These are phyloP conservation scores for Catalaphyllia jardinei DNA, from an alignment of 64 coral and sea anemone species.

Conservation along the genomic window DNA sequence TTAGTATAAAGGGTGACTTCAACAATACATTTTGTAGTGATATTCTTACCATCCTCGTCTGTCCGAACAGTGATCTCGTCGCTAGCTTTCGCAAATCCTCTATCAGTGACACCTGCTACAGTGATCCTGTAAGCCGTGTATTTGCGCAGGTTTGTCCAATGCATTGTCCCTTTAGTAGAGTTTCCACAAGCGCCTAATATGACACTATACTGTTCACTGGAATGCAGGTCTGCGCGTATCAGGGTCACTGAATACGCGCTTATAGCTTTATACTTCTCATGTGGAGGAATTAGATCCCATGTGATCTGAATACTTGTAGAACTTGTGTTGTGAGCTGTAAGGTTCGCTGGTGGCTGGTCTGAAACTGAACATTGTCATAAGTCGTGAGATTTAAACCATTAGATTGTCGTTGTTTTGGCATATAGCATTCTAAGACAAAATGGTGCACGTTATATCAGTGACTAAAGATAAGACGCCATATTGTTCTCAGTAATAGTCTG, in stretches of 20 bases:
- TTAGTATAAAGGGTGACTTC: too few relatives aligned
- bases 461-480: too few relatives aligned
- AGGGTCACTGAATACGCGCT: neutral
- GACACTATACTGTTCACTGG: neutral
- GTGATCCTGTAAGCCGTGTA: constrained; percentile 39
- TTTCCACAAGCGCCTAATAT: neutral
- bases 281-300: constrained; percentile 10
- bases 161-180: neutral
- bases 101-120: neutral
- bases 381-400: too few relatives aligned
- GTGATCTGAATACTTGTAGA: constrained; percentile 49
- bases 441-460: too few relatives aligned
- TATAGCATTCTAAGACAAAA: too few relatives aligned
- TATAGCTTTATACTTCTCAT: constrained; percentile 2
- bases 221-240: neutral
- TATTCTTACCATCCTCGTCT: constrained; percentile 61
- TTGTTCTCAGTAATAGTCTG: too few relatives aligned
- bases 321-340: constrained; percentile 41
- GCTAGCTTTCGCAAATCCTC: neutral
- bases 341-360: neutral
- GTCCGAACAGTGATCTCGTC: constrained; percentile 15
- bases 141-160: neutral
- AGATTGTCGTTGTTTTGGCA: too few relatives aligned
- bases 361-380: neutral
- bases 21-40: neutral